phyloP scores from a whole-genome alignment of 1,140 invertebrate species.

The Drosophila setifemur region DNA sequence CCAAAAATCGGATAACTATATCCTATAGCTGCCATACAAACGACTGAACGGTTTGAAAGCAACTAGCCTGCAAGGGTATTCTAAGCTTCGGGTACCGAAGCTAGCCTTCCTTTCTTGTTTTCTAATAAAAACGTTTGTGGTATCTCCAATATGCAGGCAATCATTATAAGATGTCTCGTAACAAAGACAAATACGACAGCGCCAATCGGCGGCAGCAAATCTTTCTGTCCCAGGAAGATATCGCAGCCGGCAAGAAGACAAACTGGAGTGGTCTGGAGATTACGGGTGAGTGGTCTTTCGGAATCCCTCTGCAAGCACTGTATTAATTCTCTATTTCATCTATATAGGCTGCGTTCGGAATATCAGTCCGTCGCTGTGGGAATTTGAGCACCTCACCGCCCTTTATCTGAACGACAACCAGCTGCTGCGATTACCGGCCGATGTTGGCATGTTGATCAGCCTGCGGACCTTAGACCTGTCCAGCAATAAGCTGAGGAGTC shows the following conservation, averaged over 20 bases:
- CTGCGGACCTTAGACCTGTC: constrained; percentile 95
- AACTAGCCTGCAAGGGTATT: no score
- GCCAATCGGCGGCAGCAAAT: constrained; percentile 91
- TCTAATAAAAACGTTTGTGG: background rate
- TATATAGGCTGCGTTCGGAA: constrained; percentile 95
- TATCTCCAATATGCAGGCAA: constrained; percentile 52
- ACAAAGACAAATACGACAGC: constrained; percentile 89
- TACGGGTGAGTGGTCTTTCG: constrained; percentile 82
- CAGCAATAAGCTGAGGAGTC: constrained; percentile 94
- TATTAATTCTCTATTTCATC: constrained; percentile 7
- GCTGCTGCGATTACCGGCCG: constrained; percentile 92
- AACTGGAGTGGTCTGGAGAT: constrained; percentile 92
- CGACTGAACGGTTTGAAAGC: no score
- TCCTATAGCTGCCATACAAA: no score
- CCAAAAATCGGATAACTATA: no score
- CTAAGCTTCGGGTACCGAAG: no score
- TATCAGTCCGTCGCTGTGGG: constrained; percentile 94
- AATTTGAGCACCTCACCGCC: constrained; percentile 94
- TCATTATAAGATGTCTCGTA: constrained; percentile 85
- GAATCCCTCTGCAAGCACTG: background rate
- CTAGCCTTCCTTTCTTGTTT: background rate
- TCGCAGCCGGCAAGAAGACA: constrained; percentile 94
- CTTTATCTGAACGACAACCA: constrained; percentile 98
- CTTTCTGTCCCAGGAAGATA: constrained; percentile 95
- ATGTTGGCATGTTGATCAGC: constrained; percentile 92